These are phyloP conservation scores for Tenthredo mesomela DNA, from an alignment of 2,888 invertebrate species.

Conservation along the genomic window DNA sequence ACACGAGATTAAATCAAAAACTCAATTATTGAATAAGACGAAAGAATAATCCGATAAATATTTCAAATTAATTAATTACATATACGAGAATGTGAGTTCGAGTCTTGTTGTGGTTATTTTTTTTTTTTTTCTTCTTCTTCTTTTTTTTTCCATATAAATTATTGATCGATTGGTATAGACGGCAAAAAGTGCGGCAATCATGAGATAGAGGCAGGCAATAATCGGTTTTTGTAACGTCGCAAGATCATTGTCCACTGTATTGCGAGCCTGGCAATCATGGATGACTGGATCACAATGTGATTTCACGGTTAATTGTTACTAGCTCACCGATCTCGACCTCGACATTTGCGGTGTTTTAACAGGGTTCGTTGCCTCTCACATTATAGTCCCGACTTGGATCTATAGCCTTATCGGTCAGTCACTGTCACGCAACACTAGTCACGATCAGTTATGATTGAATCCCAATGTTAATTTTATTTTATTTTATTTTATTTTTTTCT, in stretches of 20 bases:
- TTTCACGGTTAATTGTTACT: slow-evolving; percentile 61
- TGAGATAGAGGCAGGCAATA: neutral
- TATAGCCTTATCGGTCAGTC: slow-evolving; percentile 28
- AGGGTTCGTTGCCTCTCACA: slow-evolving; percentile 62
- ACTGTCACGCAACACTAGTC: slow-evolving; percentile 13
- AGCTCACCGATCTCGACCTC: slow-evolving; percentile 59
- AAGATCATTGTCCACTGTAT: slow-evolving; percentile 48
- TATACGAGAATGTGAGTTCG: neutral
- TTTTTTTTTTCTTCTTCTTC: neutral
- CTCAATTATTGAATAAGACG: neutral
- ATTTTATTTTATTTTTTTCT: neutral
- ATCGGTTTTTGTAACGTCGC: neutral
- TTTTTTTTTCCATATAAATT: neutral
- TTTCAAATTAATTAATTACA: neutral
- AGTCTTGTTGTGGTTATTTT: neutral
- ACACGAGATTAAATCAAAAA: neutral
- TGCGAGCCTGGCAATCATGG: slow-evolving; percentile 50
- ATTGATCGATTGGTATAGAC: neutral
- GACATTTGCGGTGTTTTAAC: slow-evolving; percentile 64
- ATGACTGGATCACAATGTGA: slow-evolving; percentile 55
- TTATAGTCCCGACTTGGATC: neutral
- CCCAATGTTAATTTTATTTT: neutral
- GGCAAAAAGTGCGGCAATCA: neutral
- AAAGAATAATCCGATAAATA: neutral
- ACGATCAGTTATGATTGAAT: neutral